A percentile compares a stretch with the other conserved stretches of the same genome.
phyloP scores from a whole-genome alignment of 37 sponge, comb jelly and placozoan genomes.

The Halisarca cf. caerulea region DNA sequence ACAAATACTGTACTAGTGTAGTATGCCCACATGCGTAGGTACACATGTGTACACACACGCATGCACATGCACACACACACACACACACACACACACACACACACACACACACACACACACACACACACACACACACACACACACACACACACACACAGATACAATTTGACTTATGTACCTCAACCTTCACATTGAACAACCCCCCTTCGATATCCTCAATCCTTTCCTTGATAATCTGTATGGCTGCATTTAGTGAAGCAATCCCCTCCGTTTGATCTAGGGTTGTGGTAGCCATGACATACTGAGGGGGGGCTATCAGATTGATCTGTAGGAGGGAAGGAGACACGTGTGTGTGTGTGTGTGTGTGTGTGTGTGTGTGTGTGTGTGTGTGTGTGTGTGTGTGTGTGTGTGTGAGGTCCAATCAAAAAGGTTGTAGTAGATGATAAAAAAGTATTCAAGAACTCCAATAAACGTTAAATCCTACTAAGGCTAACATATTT shows the following conservation, averaged over 20 bases:
- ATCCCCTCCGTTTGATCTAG: conserved; percentile 91
- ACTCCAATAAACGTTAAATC: too few species aligned
- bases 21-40: background rate
- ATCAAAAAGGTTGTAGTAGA: too few species aligned
- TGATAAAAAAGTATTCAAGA: too few species aligned
- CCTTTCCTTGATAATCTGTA: conserved; percentile 80
- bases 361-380: too few species aligned
- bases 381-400: too few species aligned
- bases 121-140: too few species aligned
- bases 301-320: conserved; percentile 97
- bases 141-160: background rate
- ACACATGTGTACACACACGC: background rate
- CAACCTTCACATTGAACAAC: conserved; percentile 79
- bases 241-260: conserved; percentile 76
- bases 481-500: too few species aligned
- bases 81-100: conserved; percentile 7
- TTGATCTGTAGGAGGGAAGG: conserved; percentile 75
- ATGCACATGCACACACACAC: background rate
- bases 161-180: conserved; percentile 53
- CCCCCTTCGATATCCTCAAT: conserved; percentile 91
- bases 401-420: too few species aligned
- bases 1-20: too few species aligned
- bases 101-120: conserved; percentile 2
- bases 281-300: conserved; percentile 91
- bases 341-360: too few species aligned